Evolutionary conservation across 1,140 invertebrate genomes (phyloP).

Genomic region (Drosophila ercepeae): DNA sequence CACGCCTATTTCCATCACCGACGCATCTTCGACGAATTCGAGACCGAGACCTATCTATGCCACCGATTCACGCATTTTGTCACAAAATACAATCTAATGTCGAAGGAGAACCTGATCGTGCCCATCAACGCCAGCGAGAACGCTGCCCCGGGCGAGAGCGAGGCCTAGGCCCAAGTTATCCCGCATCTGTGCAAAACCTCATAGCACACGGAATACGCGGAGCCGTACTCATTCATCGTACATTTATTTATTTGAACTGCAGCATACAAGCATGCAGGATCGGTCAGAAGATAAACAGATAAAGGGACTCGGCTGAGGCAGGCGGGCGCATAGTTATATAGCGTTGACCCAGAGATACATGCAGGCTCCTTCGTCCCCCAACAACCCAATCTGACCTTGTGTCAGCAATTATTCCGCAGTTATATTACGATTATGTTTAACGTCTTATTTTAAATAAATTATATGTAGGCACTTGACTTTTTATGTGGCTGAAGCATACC

Average conservation of each 20-base stretch:
- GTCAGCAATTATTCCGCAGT: slow-evolving; percentile 50
- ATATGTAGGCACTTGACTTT: slow-evolving; percentile 59
- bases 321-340: slow-evolving; percentile 16
- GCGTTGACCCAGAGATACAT: slow-evolving; percentile 19
- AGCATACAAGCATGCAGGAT: slow-evolving; percentile 65
- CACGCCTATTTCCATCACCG: slow-evolving; percentile 99
- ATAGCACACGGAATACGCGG: slow-evolving; percentile 37
- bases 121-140: slow-evolving; percentile 88
- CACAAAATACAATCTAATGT: slow-evolving; percentile 99
- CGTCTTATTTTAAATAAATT: slow-evolving; percentile 76
- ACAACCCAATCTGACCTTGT: slow-evolving; percentile 25
- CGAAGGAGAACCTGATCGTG: slow-evolving; percentile 98
- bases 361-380: slow-evolving; percentile 10
- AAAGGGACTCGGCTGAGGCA: background rate
- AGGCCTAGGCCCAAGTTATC: slow-evolving; percentile 83
- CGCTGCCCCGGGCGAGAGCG: slow-evolving; percentile 88
- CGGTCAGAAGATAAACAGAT: slow-evolving; percentile 1
- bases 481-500: slow-evolving; percentile 17
- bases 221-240: slow-evolving; percentile 57
- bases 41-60: slow-evolving; percentile 97
- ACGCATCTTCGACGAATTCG: slow-evolving; percentile 98
- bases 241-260: slow-evolving; percentile 71
- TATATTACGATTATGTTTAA: slow-evolving; percentile 72
- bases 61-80: slow-evolving; percentile 99
- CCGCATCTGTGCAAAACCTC: slow-evolving; percentile 2